Evolutionary conservation across 2,113 vertebrate species (phyloP).

Genomic region (Ictidomys tridecemlineatus): DNA sequence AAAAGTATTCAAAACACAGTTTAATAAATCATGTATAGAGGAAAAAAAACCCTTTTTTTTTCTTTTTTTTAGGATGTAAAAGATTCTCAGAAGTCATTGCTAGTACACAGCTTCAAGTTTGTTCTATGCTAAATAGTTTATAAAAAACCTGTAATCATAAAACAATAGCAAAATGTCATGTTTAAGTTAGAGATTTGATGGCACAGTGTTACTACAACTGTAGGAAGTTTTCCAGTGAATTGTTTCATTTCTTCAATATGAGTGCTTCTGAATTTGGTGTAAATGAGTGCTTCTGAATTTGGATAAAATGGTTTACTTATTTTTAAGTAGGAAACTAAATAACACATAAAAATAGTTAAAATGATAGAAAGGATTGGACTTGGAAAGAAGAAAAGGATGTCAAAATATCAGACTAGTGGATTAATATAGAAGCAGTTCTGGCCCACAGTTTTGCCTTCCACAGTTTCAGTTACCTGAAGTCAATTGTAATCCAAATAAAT

Average conservation of each 20-base stretch:
- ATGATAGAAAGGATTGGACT: neutral
- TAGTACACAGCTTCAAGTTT: neutral
- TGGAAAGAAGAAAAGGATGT: neutral
- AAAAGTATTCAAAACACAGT: neutral
- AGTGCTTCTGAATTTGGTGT: neutral
- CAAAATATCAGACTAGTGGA: neutral
- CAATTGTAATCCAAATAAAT: neutral
- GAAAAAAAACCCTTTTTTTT: too few relatives aligned
- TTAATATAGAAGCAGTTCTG: neutral
- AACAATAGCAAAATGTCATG: neutral
- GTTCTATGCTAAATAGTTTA: neutral
- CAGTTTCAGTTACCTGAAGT: too few relatives aligned
- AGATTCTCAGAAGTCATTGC: neutral
- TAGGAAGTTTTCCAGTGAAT: neutral
- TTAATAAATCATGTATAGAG: neutral
- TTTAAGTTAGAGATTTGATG: slow-evolving; percentile 10
- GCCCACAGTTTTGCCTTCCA: neutral
- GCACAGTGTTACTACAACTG: neutral
- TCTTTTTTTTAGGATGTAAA: neutral
- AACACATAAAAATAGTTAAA: neutral
- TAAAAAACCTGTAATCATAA: slow-evolving; percentile 28
- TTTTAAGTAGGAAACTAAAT: neutral
- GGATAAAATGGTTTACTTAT: neutral
- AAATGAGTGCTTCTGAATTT: neutral
- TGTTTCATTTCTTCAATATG: neutral